phyloP scores from a whole-genome alignment of 2,888 invertebrate genomes.

The Diaprepes abbreviatus region DNA sequence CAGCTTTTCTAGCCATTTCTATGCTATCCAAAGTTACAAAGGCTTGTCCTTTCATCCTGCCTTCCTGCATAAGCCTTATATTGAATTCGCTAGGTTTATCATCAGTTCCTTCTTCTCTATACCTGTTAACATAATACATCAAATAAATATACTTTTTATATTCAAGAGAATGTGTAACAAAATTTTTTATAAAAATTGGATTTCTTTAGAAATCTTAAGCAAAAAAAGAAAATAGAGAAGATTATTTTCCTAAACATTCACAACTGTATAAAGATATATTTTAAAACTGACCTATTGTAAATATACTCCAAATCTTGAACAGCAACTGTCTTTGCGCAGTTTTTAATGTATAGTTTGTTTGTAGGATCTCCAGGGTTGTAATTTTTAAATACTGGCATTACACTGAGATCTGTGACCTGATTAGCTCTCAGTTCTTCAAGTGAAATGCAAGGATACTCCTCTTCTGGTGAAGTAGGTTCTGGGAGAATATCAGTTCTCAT shows the following conservation, averaged over 20 bases:
- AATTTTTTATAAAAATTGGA: no score
- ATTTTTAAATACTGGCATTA: conserved; percentile 86
- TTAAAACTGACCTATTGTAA: conserved; percentile 73
- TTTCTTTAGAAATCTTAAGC: no score
- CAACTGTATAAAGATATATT: no score
- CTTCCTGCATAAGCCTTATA: conserved; percentile 91
- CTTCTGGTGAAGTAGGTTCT: conserved; percentile 38
- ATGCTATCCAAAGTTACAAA: conserved; percentile 87
- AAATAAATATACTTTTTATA: no score
- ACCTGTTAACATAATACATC: conserved; percentile 54
- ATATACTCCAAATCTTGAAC: conserved; percentile 82
- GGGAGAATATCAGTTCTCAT: conserved; percentile 40
- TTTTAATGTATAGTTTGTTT: conserved; percentile 92
- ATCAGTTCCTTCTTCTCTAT: conserved; percentile 50
- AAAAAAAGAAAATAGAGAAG: no score
- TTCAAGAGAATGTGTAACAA: no score
- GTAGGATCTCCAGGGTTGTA: conserved; percentile 87
- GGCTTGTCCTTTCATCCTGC: conserved; percentile 96
- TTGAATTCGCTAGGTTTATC: conserved; percentile 70
- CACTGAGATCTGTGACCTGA: conserved; percentile 80
- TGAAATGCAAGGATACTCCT: conserved; percentile 69
- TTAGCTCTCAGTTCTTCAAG: conserved; percentile 77
- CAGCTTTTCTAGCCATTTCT: conserved; percentile 78
- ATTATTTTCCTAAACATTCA: no score
- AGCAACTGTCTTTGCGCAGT: conserved; percentile 86